phyloP scores from a whole-genome alignment of 2,888 invertebrate genomes.

The Yponomeuta evonymella region DNA sequence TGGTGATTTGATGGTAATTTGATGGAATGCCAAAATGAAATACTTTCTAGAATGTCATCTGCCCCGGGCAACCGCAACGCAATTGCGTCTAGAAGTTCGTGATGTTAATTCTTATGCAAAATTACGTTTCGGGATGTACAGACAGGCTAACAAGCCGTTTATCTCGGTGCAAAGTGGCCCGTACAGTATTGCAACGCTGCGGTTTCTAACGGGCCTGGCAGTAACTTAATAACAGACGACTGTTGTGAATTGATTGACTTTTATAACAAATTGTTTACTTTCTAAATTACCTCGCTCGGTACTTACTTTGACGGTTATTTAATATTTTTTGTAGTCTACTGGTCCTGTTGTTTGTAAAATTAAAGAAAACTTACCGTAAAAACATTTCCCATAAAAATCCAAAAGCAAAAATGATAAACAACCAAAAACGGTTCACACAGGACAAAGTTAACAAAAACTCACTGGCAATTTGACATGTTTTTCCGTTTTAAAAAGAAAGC shows the following conservation, averaged over 20 bases:
- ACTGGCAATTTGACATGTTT: slow-evolving; percentile 46
- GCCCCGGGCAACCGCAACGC: neutral
- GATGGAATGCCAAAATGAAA: too few relatives aligned
- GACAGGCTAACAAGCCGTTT: neutral
- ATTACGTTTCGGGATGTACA: neutral
- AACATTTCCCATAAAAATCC: slow-evolving; percentile 9
- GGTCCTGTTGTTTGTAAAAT: neutral
- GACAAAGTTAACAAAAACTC: neutral
- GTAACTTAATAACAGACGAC: neutral
- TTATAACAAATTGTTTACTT: slow-evolving; percentile 4
- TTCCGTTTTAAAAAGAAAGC: slow-evolving; percentile 45
- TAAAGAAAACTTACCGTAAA: slow-evolving; percentile 5
- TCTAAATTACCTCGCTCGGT: neutral
- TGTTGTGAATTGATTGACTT: slow-evolving; percentile 9
- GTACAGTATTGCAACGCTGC: slow-evolving; percentile 1
- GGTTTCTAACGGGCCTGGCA: slow-evolving; percentile 6
- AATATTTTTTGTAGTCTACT: too few relatives aligned
- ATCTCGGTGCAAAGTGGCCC: neutral
- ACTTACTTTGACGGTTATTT: too few relatives aligned
- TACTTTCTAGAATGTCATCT: neutral
- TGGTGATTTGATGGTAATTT: too few relatives aligned
- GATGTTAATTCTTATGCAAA: neutral
- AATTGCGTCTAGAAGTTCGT: neutral
- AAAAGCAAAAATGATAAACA: neutral
- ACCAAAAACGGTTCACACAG: slow-evolving; percentile 12